Evolutionary conservation across 2,797 vertebrate species (phyloP).

Genomic region (Molothrus aeneus): DNA sequence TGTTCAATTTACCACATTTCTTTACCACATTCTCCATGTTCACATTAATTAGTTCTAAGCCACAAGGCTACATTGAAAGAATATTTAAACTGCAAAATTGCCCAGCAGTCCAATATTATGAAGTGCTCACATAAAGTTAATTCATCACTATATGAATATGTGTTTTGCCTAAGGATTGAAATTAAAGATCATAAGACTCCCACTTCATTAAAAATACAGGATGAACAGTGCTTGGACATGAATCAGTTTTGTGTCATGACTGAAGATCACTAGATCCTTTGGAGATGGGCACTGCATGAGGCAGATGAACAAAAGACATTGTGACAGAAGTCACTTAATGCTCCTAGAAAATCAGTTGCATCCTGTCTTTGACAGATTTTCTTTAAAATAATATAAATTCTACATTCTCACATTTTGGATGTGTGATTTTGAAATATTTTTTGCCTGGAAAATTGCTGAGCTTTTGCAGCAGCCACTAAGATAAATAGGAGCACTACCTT

Average conservation of each 20-base stretch:
- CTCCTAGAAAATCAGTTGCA: not conserved
- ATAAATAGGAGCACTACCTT: not conserved
- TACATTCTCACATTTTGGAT: not conserved
- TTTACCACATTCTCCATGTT: not conserved
- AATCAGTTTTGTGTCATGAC: not conserved
- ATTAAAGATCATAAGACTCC: conserved; percentile 26
- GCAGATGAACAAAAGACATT: not conserved
- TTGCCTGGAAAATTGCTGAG: not conserved
- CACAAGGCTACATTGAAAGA: not conserved
- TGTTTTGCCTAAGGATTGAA: conserved; percentile 20
- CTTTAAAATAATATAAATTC: not conserved
- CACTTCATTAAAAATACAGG: conserved; percentile 11
- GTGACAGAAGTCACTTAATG: not conserved
- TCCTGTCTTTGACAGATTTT: not conserved
- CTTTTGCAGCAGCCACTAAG: not conserved
- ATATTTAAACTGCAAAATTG: conserved; percentile 6
- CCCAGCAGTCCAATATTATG: not conserved
- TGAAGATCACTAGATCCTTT: not conserved
- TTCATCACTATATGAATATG: not conserved
- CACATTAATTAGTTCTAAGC: not conserved
- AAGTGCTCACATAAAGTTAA: not conserved
- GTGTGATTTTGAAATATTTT: not conserved
- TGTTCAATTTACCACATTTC: not conserved
- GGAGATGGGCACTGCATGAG: not conserved
- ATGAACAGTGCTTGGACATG: not conserved